phyloP scores from a whole-genome alignment of 2,113 vertebrate genomes.

The Lepus americanus region DNA sequence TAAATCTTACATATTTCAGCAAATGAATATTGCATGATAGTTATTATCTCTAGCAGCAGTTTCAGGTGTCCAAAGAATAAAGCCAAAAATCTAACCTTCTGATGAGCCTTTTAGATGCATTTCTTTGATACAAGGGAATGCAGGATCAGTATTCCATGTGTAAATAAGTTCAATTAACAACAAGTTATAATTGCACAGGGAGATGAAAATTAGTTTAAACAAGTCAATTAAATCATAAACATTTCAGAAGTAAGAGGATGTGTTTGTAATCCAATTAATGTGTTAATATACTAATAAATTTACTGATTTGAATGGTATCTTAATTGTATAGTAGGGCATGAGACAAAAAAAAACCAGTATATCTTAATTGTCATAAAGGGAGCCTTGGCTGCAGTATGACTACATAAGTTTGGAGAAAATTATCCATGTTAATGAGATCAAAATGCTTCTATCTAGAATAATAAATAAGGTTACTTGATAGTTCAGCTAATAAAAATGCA shows the following conservation, averaged over 20 bases:
- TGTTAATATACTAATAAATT: conserved; percentile 86
- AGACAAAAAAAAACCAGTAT: conserved; percentile 79
- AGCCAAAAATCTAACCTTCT: conserved; percentile 29
- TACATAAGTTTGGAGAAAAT: conserved; percentile 84
- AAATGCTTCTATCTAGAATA: conserved; percentile 83
- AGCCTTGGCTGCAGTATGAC: conserved; percentile 74
- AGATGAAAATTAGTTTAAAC: conserved; percentile 87
- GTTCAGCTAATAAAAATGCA: conserved; percentile 84
- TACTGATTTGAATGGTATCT: conserved; percentile 83
- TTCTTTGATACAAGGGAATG: conserved; percentile 63
- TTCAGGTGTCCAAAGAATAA: conserved; percentile 45
- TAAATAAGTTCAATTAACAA: conserved; percentile 87
- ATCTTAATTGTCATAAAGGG: conserved; percentile 83
- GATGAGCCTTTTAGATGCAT: conserved; percentile 60
- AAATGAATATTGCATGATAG: conserved; percentile 66
- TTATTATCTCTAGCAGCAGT: conserved; percentile 39
- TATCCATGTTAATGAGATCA: conserved; percentile 85
- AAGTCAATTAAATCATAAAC: conserved; percentile 88
- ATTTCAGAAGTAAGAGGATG: conserved; percentile 86
- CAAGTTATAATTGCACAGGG: conserved; percentile 84
- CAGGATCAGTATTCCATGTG: conserved; percentile 77
- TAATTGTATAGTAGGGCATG: conserved; percentile 85
- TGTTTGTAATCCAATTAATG: conserved; percentile 87
- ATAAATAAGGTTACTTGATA: conserved; percentile 81
- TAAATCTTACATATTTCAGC: conserved; percentile 31